Evolutionary conservation across 2,113 vertebrate genomes (phyloP).

Genomic region (Notiomystis cincta): DNA sequence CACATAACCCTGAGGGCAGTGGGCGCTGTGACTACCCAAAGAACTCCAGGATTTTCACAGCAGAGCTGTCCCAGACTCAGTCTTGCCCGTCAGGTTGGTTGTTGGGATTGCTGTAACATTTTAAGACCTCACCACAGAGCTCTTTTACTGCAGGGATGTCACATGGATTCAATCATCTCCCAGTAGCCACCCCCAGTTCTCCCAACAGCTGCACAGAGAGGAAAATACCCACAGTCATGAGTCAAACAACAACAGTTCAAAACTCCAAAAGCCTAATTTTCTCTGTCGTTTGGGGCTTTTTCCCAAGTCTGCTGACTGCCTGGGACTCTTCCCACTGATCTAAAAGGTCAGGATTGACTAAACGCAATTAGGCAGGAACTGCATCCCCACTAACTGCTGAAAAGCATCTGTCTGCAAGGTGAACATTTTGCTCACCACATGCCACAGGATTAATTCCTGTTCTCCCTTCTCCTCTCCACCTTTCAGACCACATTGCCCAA

Average conservation of each 20-base stretch:
- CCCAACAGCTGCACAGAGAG: conserved; percentile 49
- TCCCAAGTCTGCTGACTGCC: conserved; percentile 23
- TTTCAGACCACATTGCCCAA: neutral
- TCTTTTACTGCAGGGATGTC: conserved; percentile 12
- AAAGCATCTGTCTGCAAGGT: neutral
- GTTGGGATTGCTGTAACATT: neutral
- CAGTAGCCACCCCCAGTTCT: conserved; percentile 54
- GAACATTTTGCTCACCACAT: neutral
- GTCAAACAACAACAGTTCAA: conserved; percentile 10
- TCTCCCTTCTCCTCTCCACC: neutral
- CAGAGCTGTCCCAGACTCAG: neutral
- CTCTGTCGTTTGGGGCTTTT: neutral
- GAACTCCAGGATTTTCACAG: neutral
- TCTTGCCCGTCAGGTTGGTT: neutral
- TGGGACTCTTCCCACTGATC: neutral
- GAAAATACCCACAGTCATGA: conserved; percentile 26
- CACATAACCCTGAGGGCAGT: neutral
- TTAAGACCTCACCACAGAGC: neutral
- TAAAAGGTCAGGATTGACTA: neutral
- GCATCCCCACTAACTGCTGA: neutral
- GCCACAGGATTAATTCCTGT: neutral
- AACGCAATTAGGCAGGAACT: neutral
- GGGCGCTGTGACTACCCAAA: neutral
- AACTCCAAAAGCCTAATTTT: neutral
- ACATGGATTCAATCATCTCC: conserved; percentile 34